These are phyloP conservation scores for Halcyon leucocephala DNA, from an alignment of 2,797 vertebrate species.

Conservation along the genomic window DNA sequence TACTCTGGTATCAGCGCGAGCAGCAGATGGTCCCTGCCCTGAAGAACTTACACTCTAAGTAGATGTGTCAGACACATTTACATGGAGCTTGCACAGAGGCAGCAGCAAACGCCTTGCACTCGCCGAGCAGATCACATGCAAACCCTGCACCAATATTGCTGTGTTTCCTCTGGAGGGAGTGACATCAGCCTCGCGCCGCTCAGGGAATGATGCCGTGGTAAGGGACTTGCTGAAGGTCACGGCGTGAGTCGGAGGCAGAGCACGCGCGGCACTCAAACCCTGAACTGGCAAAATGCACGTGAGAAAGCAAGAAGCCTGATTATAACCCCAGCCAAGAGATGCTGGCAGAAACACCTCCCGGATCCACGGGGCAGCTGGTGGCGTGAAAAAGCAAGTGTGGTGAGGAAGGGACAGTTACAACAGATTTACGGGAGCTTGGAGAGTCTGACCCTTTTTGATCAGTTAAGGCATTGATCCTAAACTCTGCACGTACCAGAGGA, in stretches of 20 bases:
- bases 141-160: neutral
- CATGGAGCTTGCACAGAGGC: neutral
- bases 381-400: accelerated
- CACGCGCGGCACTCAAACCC: neutral
- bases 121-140: neutral
- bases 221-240: neutral
- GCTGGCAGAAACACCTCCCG: neutral
- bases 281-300: neutral
- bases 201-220: neutral
- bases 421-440: neutral
- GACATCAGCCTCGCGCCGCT: neutral
- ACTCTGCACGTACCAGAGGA: neutral
- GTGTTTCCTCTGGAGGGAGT: neutral
- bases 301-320: neutral
- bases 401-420: neutral
- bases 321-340: neutral
- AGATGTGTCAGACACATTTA: neutral
- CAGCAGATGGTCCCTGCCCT: constrained; percentile 28
- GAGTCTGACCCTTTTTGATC: neutral
- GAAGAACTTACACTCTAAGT: neutral
- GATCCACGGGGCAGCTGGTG: neutral
- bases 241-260: neutral
- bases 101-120: neutral
- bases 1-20: neutral
- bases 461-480: neutral